Evolutionary conservation across 2,888 invertebrate genomes (phyloP), one percentile per base, ranked within the genome.

Genomic region (Sphinx pinastri): DNA sequence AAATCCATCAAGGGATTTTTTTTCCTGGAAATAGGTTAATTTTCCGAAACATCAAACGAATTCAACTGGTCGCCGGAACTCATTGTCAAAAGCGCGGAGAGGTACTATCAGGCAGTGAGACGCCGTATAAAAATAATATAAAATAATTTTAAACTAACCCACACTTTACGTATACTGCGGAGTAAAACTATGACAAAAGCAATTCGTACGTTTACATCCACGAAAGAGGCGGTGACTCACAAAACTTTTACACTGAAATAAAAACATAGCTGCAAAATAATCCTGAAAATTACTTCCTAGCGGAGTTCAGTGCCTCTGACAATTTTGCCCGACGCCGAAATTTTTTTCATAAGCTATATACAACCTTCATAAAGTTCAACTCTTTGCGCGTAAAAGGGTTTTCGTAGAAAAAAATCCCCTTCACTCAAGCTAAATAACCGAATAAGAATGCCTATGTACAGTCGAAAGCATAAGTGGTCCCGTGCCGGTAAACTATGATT

Each of bases 341-440:
- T 79, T 81, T 81, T 83, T 83, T 83, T 84, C 82, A 82, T 85
- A 84, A 81, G 81, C 81, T 79, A 81, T 84, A 69, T 69, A 83
- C 79, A 79, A 76, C 76, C 79, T 71, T 73, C 75, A 82, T 84
- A 86, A 87, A 84, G 76, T 81, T 82, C 79, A 84, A 83, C 81
- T 80, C 79, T 78, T 77, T 76, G 76, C 77, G 76, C 79, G 81
- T 82, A 84, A 82, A 81, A 83, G 81, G 75, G 75, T 74, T 76
- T 80, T 72, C 78, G 83, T 84, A 82, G 84, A 81, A 81, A 80
- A 84, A 81, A 81, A 80, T 84, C 80, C 74, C 75, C 77, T 73
- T 77, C 73, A 71, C 75, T 75, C 60, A 60, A 74, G 71, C 79
- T 75, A 74, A 80, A 82, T 80, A 80, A 78, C 75, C 74, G 74